Percentiles rank a stretch among this genome's conserved stretches.
These are phyloP conservation scores for Agrotis puta DNA, from an alignment of 2,888 invertebrate genomes.

Conservation along the genomic window DNA sequence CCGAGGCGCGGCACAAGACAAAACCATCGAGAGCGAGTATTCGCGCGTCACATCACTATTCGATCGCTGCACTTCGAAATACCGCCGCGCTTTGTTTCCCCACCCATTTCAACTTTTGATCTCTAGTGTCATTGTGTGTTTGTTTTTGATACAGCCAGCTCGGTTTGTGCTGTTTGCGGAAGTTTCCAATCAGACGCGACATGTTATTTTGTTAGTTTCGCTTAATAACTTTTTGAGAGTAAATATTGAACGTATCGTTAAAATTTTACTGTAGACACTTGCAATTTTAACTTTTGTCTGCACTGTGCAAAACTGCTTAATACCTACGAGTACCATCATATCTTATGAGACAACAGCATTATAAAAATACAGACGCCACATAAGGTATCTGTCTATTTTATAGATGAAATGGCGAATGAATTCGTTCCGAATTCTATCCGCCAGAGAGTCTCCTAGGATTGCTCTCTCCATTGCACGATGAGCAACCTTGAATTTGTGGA, in stretches of 20 bases:
- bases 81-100: constrained; percentile 60
- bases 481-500: no score
- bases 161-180: constrained; percentile 59
- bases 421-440: no score
- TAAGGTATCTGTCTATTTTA: no score
- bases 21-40: constrained; percentile 35
- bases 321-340: no score
- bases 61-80: constrained; percentile 53
- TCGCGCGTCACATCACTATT: constrained; percentile 46
- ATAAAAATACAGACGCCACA: no score
- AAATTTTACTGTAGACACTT: background rate
- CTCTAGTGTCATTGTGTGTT: constrained; percentile 63
- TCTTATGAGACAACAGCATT: no score
- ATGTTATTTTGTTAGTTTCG: constrained; percentile 33
- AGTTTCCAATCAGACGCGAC: constrained; percentile 45
- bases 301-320: background rate
- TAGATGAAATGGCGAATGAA: no score
- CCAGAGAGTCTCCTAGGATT: no score
- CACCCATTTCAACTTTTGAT: constrained; percentile 66
- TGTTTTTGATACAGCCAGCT: constrained; percentile 61
- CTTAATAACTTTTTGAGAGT: constrained; percentile 13
- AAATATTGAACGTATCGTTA: constrained; percentile 13
- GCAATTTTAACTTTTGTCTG: constrained; percentile 2
- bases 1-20: constrained; percentile 20
- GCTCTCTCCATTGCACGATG: no score